Base-by-base conservation (phyloP, 2,113 vertebrate genomes). In the Stigmatopora argus region DNA sequence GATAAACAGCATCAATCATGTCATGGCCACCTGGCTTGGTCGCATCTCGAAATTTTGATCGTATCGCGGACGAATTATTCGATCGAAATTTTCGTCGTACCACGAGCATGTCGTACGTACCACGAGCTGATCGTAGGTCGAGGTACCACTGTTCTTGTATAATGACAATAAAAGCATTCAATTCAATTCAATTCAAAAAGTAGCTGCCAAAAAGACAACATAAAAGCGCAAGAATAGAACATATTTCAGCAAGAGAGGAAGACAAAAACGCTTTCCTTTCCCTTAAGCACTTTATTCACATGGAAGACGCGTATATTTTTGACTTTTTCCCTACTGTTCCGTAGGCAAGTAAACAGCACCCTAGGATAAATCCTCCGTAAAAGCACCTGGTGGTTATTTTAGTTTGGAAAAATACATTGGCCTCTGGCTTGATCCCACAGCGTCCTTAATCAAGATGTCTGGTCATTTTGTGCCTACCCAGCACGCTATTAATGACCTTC, bases 401-500 rank as follows among this genome's bases (percentile, higher is more conserved):
- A 17, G 17, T 64, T 66, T 35, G 31, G 56, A 17, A n/a, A 47
- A 66, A 63, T 26, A 45, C 12, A 12, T 38, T 73, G 17, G 61
- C 76, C 72, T 74, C 59, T 53, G 64, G 81, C 65, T 19, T 62
- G 35, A 73, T 78, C 75, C 73, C 57, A 75, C 14, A 74, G 65
- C 63, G 75, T 72, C 78, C 69, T 73, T 84, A 59, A 78, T 84
- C 71, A 75, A 67, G 66, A 70, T 35, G 61, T 19, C 67, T 59
- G 47, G 64, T 60, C 67, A 69, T 62, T 66, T 41, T 56, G 64
- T 53, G 46, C 51, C 55, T 15, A 12, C 64, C 17, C 52, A 44
- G 61, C 74, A 66, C 76, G 53, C 66, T 41, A 53, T 72, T 70
- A 73, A 65, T 83, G 82, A 77, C 82, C 80, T 71, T 70, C 66